Evolutionary conservation across 2,797 vertebrate genomes (phyloP).

Genomic region (Peromyscus melanophrys): DNA sequence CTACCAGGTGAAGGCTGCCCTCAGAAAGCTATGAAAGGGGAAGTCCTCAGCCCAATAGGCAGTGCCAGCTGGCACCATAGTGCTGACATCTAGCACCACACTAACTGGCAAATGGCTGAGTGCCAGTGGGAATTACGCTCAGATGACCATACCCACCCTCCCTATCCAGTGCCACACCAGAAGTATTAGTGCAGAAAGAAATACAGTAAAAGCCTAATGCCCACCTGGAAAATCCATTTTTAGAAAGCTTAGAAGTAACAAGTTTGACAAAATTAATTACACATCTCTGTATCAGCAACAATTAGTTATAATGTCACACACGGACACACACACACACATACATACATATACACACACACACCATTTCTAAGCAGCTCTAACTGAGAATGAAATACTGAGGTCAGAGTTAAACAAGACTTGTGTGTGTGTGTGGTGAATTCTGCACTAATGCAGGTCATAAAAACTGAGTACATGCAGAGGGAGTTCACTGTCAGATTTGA

Average conservation of each 20-base stretch:
- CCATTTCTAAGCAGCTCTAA: neutral
- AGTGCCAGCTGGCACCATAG: neutral
- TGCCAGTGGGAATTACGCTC: neutral
- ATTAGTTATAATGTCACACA: neutral
- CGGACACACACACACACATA: neutral
- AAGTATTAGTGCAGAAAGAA: neutral
- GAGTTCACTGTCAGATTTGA: neutral
- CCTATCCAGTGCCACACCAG: neutral
- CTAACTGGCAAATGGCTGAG: neutral
- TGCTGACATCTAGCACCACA: neutral
- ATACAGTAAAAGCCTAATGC: neutral
- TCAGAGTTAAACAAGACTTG: neutral
- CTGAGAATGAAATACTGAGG: slow-evolving; percentile 16
- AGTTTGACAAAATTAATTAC: neutral
- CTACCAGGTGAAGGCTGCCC: neutral
- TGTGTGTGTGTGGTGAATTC: neutral
- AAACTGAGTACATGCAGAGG: neutral
- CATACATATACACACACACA: neutral
- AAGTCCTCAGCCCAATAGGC: neutral
- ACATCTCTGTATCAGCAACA: neutral
- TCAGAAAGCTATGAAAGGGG: neutral
- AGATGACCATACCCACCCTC: neutral
- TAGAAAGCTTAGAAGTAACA: neutral
- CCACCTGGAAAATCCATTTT: neutral
- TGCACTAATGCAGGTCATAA: neutral